A percentile compares a stretch with the other conserved stretches of the same genome.
phyloP scores from a whole-genome alignment of 2,888 invertebrate genomes.

The Tholera decimalis region DNA sequence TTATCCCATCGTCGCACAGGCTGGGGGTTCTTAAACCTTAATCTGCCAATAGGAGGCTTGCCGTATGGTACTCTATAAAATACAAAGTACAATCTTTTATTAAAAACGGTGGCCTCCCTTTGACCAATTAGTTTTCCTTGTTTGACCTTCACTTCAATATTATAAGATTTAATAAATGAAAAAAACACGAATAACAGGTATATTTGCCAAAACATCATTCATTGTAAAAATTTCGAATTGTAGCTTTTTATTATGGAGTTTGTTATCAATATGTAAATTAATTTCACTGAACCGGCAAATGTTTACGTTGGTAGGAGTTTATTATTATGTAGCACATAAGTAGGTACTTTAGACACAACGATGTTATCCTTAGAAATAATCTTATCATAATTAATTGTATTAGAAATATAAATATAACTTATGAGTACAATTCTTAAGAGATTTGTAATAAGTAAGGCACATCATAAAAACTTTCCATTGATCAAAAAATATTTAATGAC shows the following conservation, averaged over 20 bases:
- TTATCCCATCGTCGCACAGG: constrained; percentile 84
- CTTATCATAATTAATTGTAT: no score
- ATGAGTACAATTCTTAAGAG: no score
- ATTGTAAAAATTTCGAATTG: constrained; percentile 19
- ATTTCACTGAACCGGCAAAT: constrained; percentile 69
- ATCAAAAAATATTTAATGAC: neutral
- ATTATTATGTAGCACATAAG: constrained; percentile 4
- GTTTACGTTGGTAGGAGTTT: constrained; percentile 64
- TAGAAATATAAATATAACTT: neutral
- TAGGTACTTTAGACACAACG: neutral
- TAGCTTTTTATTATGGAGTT: constrained; percentile 12
- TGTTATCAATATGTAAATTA: constrained; percentile 60
- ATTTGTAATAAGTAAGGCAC: no score
- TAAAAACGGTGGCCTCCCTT: constrained; percentile 75
- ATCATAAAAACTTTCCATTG: neutral
- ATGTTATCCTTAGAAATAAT: neutral
- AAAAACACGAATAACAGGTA: constrained; percentile 65
- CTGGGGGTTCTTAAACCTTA: constrained; percentile 84
- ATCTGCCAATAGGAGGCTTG: constrained; percentile 75
- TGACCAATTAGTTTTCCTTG: constrained; percentile 80
- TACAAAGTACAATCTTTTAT: constrained; percentile 76
- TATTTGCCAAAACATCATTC: constrained; percentile 63
- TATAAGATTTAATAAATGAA: constrained; percentile 54
- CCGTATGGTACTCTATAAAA: constrained; percentile 88
- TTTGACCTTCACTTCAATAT: constrained; percentile 77